Evolutionary conservation across 2,113 vertebrate genomes (phyloP).

Genomic region (Mixornis gularis): DNA sequence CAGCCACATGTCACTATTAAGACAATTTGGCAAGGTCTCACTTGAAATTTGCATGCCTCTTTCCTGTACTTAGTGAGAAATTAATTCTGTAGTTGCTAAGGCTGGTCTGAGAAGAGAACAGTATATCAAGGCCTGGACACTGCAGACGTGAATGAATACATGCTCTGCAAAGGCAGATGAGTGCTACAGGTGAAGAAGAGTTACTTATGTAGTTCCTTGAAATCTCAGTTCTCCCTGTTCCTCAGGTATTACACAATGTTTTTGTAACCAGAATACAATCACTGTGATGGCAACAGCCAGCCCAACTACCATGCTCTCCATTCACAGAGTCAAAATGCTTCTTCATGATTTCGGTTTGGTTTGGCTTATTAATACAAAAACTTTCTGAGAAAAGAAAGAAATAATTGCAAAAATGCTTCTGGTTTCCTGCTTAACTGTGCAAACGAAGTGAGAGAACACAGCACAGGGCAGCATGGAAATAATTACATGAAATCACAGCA

Average conservation of each 20-base stretch:
- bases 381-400: neutral
- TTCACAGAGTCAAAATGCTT: neutral
- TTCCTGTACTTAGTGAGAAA: neutral
- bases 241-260: neutral
- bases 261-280: neutral
- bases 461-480: neutral
- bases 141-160: neutral
- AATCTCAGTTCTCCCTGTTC: neutral
- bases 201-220: neutral
- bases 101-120: neutral
- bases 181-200: neutral
- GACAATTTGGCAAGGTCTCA: neutral
- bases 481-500: neutral
- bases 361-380: neutral
- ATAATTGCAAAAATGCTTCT: neutral
- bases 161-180: neutral
- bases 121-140: neutral
- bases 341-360: rapidly evolving
- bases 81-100: neutral
- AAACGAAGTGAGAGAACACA: neutral
- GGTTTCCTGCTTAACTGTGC: neutral
- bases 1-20: neutral
- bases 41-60: neutral
- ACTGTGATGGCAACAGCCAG: neutral
- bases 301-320: neutral